Percentiles rank a stretch among this genome's conserved stretches.
Conservation (phyloP, 1,140 invertebrate genomes). For the Varroa destructor region DNA sequence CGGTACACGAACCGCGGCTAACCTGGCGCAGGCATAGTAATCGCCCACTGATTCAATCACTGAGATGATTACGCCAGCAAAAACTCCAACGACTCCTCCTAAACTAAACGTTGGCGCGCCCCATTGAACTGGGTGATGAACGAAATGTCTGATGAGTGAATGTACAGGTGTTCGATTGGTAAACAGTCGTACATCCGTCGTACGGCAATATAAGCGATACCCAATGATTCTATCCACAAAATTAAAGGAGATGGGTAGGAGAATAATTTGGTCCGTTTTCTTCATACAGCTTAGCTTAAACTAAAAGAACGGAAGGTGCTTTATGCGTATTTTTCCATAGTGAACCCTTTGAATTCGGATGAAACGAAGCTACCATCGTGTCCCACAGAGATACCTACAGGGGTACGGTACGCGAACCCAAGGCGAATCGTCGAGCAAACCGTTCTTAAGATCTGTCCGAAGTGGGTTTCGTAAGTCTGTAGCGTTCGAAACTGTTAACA, state of each 20-base stretch:
- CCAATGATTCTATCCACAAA: background rate
- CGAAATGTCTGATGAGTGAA: background rate
- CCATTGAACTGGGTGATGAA: slow-evolving; percentile 56
- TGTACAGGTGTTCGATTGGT: slow-evolving; percentile 24
- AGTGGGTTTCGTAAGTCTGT: slow-evolving; percentile 31
- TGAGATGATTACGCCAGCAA: slow-evolving; percentile 67
- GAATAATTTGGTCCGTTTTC: too few species aligned
- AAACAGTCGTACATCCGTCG: slow-evolving; percentile 28
- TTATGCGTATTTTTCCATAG: too few species aligned
- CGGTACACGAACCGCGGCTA: slow-evolving; percentile 63
- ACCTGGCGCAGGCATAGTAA: slow-evolving; percentile 68
- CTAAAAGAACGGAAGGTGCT: too few species aligned
- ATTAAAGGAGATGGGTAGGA: background rate
- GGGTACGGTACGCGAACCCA: slow-evolving; percentile 78
- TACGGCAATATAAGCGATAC: background rate
- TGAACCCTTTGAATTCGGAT: too few species aligned
- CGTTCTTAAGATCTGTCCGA: slow-evolving; percentile 45
- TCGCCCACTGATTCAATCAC: slow-evolving; percentile 75
- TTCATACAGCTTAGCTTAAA: too few species aligned
- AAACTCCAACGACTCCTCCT: slow-evolving; percentile 62
- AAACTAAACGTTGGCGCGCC: slow-evolving; percentile 59
- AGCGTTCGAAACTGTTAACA: slow-evolving; percentile 39
- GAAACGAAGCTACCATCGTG: too few species aligned
- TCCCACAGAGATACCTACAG: slow-evolving; percentile 42
- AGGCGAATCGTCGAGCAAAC: slow-evolving; percentile 55